Evolutionary conservation across 2,888 invertebrate genomes (phyloP), one percentile per base, ranked within the genome.

Genomic region (Nomada fabriciana): DNA sequence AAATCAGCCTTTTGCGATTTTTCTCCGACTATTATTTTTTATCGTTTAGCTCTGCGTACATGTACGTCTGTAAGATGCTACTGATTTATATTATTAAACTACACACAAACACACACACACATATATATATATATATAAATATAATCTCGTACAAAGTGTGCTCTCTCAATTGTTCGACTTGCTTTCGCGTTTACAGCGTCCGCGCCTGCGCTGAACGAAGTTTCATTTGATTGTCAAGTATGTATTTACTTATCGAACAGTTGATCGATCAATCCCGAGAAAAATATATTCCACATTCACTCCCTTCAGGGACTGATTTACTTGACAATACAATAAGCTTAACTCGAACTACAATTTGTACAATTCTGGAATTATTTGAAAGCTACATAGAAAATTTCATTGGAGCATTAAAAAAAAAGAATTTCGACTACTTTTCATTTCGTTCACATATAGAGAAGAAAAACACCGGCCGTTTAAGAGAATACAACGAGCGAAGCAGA

Each of bases 21-120:
- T 59, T 60, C 23, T 69, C 75, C 42, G 55, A 64, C 29, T 59
- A 64, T 92, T 89, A 86, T 91, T 91, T 90, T 91, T 83, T 90
- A 92, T 89, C 80, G 75, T 91, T 91, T 89, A 89, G 84, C 79
- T 89, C 84, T 83, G 87, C 90, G 88, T 90, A 89, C 83, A 91
- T 90, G 89, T 91, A 90, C 83, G 90, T 67, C 90, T 91, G 89
- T 90, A 90, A 91, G 85, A 89, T 85, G 88, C 85, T 85, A 89
- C 89, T 91, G 89, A 91, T 92, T 91, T 91, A 88, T 91, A 90
- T 91, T 85, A 91, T 90, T 87, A 86, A 90, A 89, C 87, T 85
- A 86, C 88, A 79, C 77, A 79, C n/a, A n/a, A n/a, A n/a, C n/a
- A n/a, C 67, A 71, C 23, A 69, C 15, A 76, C 9, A 75, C 11